phyloP scores from a whole-genome alignment of 1,140 invertebrate genomes.

The Bombus consobrinus region DNA sequence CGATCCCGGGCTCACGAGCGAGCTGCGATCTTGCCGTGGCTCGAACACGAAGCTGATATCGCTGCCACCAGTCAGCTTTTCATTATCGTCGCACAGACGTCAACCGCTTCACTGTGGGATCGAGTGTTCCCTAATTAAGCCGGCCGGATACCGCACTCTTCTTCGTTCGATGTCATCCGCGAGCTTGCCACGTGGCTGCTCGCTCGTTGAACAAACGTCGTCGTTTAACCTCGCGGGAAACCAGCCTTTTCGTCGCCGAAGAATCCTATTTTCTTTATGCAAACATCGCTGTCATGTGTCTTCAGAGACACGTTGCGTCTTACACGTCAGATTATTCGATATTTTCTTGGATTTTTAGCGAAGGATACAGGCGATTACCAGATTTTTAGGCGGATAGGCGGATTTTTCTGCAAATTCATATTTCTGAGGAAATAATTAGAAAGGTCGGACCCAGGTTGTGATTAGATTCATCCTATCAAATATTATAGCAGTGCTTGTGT shows the following conservation, averaged over 20 bases:
- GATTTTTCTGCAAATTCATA: too few relatives aligned
- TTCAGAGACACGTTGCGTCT: not conserved
- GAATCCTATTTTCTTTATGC: not conserved
- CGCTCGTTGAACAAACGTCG: not conserved
- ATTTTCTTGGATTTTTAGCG: not conserved
- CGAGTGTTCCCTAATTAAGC: constrained; percentile 55
- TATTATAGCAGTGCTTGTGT: too few relatives aligned
- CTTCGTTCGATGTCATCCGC: not conserved
- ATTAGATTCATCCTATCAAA: too few relatives aligned
- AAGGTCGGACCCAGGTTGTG: too few relatives aligned
- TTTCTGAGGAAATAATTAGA: too few relatives aligned
- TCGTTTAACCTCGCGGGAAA: not conserved
- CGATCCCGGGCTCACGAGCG: not conserved
- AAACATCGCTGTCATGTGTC: not conserved
- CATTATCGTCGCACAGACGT: constrained; percentile 44
- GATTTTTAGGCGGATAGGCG: too few relatives aligned
- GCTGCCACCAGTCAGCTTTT: constrained; percentile 24
- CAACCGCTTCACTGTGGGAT: constrained; percentile 51
- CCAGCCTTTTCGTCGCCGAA: not conserved
- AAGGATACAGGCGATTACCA: too few relatives aligned
- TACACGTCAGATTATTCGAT: not conserved
- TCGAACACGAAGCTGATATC: constrained; percentile 44
- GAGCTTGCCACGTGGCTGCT: constrained; percentile 7
- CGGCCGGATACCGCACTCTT: not conserved
- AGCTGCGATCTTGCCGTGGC: not conserved